Evolutionary conservation across 2,797 vertebrate genomes (phyloP), one percentile per base, ranked within the genome.

Genomic region (Poeciliopsis gracilis): DNA sequence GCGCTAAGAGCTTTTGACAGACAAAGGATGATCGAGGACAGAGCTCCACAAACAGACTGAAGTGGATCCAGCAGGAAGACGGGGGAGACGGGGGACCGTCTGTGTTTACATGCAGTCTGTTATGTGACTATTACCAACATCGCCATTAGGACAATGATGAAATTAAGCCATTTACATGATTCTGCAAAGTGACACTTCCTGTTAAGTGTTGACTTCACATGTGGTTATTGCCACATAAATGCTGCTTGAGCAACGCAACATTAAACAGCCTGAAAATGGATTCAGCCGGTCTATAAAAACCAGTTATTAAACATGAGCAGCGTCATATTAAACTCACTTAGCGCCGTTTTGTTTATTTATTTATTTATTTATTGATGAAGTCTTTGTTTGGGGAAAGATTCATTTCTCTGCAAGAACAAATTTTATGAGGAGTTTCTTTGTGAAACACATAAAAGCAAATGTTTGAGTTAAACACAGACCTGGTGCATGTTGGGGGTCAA

Each of bases 1-100:
- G 86, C 70, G 78, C 91, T 93, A 93, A 94, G 93, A 94, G 92
- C 90, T 91, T 91, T 92, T 91, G 93, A 93, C 91, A 94, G 91
- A 95, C 92, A 94, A 95, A 94, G 93, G 91, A 87, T 87, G 87
- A 91, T 87, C 4, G 87, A 89, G 87, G 88, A 90, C 77, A 76
- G 79, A 88, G 86, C 89, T 90, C 81, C 66, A 87, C 90, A 91
- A 89, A 88, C 89, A 89, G 53, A 83, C 87, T 94, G 91, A 90
- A 94, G 92, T 87, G 89, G 90, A 77, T 89, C 78, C 90, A 90
- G 89, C 91, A 85, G 83, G 23, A 45, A 43, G 66, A 45, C 12
- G 41, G 67, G 41, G 63, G 63, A 8, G 0, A 12, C 1, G 81
- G 86, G 84, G 91, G 75, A 73, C 30, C 13, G 80, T 79, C 86